phyloP scores from a whole-genome alignment of 2,113 vertebrate species.

The Passer montanus region DNA sequence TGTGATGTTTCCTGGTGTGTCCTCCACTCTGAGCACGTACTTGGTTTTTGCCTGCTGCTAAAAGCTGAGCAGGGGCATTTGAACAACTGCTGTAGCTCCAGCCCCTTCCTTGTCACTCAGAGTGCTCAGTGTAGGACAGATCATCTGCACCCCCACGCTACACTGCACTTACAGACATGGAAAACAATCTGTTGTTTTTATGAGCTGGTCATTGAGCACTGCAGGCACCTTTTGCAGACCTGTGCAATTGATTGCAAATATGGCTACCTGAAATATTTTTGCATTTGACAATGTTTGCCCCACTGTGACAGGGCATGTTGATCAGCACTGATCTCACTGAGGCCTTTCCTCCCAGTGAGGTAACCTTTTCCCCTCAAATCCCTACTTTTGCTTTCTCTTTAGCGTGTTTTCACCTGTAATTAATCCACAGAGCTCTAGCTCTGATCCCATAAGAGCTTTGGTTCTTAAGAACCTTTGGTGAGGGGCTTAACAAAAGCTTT shows the following conservation, averaged over 20 bases:
- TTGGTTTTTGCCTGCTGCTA: neutral
- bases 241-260: neutral
- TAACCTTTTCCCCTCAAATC: neutral
- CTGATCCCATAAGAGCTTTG: neutral
- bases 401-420: neutral
- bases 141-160: fast-evolving
- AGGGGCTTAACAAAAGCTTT: neutral
- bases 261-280: neutral
- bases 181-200: neutral
- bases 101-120: neutral
- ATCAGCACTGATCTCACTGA: neutral
- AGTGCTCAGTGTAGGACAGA: neutral
- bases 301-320: neutral
- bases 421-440: neutral
- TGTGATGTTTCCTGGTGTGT: neutral
- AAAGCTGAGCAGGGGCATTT: neutral
- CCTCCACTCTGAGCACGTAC: neutral
- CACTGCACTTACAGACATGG: neutral
- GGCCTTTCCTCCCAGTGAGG: neutral
- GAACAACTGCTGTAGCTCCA: neutral
- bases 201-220: neutral
- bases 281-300: neutral
- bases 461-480: neutral
- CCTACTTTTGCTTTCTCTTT: neutral
- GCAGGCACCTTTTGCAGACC: neutral